A percentile compares a stretch with the other conserved stretches of the same genome.
These are phyloP conservation scores for Beroe forskalii DNA, from an alignment of 37 sponge, comb jelly and placozoan species.

Conservation along the genomic window DNA sequence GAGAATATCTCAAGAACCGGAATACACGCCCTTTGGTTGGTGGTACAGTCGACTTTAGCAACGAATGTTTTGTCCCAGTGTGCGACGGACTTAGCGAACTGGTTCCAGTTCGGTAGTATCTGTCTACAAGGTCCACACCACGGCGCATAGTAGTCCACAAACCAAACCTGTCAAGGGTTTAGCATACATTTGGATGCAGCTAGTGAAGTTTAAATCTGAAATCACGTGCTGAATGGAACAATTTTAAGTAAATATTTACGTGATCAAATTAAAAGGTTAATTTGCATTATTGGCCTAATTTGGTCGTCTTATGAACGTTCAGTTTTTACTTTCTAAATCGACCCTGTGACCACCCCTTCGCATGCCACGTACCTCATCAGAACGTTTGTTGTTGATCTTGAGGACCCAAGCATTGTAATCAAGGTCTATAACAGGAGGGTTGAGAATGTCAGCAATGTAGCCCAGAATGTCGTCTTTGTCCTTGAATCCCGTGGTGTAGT, in stretches of 20 bases:
- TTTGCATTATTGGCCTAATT: too few relatives aligned
- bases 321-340: too few relatives aligned
- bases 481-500: slow-evolving; percentile 36
- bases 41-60: slow-evolving; percentile 67
- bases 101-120: slow-evolving; percentile 65
- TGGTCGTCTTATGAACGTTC: too few relatives aligned
- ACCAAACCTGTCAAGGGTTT: slow-evolving; percentile 61
- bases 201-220: too few relatives aligned
- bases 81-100: slow-evolving; percentile 23
- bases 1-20: too few relatives aligned
- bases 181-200: too few relatives aligned
- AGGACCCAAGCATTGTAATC: not conserved
- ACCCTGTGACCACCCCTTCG: too few relatives aligned
- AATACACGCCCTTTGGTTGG: not conserved
- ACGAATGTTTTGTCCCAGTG: slow-evolving; percentile 23
- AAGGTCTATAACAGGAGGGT: slow-evolving; percentile 19
- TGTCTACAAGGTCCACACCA: slow-evolving; percentile 69
- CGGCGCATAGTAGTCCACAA: slow-evolving; percentile 70
- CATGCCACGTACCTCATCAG: slow-evolving; percentile 41
- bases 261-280: too few relatives aligned
- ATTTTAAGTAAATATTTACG: too few relatives aligned
- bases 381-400: slow-evolving; percentile 33
- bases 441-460: slow-evolving; percentile 25
- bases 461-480: not conserved
- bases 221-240: too few relatives aligned